Conservation (phyloP, 1,140 invertebrate species). For the Ectropis grisescens region DNA sequence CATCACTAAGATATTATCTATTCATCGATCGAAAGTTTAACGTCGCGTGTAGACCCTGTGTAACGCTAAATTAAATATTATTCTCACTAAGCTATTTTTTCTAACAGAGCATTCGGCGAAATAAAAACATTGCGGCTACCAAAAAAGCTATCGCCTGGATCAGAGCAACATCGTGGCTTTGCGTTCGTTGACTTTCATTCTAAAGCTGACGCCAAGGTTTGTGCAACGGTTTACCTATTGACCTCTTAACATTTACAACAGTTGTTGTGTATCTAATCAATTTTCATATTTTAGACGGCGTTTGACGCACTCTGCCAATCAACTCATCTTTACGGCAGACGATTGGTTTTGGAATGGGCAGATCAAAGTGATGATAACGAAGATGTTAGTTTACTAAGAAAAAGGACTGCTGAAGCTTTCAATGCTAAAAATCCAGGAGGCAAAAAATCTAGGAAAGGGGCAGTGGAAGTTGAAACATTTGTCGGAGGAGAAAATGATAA, state of each 20-base stretch:
- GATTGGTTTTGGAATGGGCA: constrained; percentile 97
- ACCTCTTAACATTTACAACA: too few relatives aligned
- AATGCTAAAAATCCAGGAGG: constrained; percentile 52
- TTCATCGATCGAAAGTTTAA: too few relatives aligned
- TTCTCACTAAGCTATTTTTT: constrained; percentile 6
- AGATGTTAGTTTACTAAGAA: constrained; percentile 83
- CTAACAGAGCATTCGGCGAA: constrained; percentile 91
- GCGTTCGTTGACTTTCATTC: constrained; percentile 95
- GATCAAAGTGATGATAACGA: constrained; percentile 84
- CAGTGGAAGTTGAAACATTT: constrained; percentile 66
- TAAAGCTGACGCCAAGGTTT: constrained; percentile 92
- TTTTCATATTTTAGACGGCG: constrained; percentile 77
- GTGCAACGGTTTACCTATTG: too few relatives aligned
- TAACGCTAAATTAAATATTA: too few relatives aligned
- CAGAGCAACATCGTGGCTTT: constrained; percentile 93
- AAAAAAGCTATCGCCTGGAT: constrained; percentile 84
- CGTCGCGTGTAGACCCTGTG: too few relatives aligned
- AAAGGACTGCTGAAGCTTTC: constrained; percentile 86
- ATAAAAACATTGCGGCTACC: constrained; percentile 93
- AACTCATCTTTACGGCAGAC: constrained; percentile 96
- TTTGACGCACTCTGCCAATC: constrained; percentile 94
- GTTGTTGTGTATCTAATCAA: too few relatives aligned
- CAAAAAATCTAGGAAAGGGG: constrained; percentile 69
- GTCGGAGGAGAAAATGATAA: constrained; percentile 34
- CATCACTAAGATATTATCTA: too few relatives aligned